phyloP scores from a whole-genome alignment of 2,113 vertebrate species.

The Eretmochelys imbricata region DNA sequence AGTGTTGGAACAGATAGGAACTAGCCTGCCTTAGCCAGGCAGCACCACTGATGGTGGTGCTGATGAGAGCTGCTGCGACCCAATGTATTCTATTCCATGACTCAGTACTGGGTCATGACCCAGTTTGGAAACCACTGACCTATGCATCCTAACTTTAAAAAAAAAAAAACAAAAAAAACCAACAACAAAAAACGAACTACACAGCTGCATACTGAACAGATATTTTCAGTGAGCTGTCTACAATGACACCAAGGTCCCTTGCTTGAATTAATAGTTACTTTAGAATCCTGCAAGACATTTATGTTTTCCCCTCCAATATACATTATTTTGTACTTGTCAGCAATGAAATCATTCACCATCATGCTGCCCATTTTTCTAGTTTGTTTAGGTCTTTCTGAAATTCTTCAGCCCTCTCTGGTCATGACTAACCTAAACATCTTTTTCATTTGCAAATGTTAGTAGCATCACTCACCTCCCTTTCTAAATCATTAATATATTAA shows the following conservation, averaged over 20 bases:
- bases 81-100: too few relatives aligned
- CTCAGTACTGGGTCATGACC: too few relatives aligned
- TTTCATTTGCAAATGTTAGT: neutral
- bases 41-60: too few relatives aligned
- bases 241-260: neutral
- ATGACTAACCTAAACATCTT: neutral
- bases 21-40: too few relatives aligned
- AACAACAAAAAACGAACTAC: neutral
- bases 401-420: neutral
- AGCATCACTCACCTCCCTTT: neutral
- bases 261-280: neutral
- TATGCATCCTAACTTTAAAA: neutral
- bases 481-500: neutral
- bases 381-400: neutral
- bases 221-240: neutral
- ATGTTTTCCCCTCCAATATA: rapidly evolving
- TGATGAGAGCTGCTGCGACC: too few relatives aligned
- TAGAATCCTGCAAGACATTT: neutral
- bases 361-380: neutral
- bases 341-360: neutral
- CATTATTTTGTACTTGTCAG: neutral
- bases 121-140: neutral
- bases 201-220: neutral
- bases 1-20: too few relatives aligned
- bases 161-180: too few relatives aligned